Percentiles rank a stretch among this genome's conserved stretches.
Conservation (phyloP, 2,888 invertebrate genomes). For the Latrodectus elegans region DNA sequence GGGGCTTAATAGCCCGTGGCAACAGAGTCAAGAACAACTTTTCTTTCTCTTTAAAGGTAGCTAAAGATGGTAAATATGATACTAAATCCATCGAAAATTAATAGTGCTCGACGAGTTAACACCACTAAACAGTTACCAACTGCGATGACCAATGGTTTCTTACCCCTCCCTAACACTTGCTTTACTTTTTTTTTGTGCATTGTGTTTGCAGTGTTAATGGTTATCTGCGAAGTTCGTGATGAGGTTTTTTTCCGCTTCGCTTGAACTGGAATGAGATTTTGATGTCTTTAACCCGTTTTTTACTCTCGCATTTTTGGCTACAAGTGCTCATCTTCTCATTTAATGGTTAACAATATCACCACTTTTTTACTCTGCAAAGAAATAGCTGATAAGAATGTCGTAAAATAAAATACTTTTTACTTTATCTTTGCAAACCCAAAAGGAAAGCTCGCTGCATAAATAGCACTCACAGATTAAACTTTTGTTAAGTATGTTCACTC, state of each 20-base stretch:
- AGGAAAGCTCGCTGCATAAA: too few relatives aligned
- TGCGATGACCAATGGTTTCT: constrained; percentile 34
- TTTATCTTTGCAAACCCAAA: too few relatives aligned
- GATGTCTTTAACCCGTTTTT: not conserved
- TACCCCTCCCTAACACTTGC: not conserved
- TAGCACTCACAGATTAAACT: too few relatives aligned
- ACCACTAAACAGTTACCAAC: constrained; percentile 13
- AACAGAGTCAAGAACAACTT: constrained; percentile 12
- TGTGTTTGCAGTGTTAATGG: constrained; percentile 29
- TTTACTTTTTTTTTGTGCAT: constrained; percentile 14
- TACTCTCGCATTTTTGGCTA: not conserved
- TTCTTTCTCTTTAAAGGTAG: not conserved
- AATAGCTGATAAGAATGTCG: too few relatives aligned
- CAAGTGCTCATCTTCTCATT: too few relatives aligned
- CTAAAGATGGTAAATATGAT: constrained; percentile 1
- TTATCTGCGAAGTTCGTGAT: constrained; percentile 11
- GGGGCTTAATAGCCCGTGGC: constrained; percentile 33
- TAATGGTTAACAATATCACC: too few relatives aligned
- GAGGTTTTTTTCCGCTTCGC: not conserved
- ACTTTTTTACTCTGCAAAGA: too few relatives aligned
- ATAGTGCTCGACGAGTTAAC: constrained; percentile 20
- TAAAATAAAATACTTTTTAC: too few relatives aligned
- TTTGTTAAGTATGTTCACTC: too few relatives aligned
- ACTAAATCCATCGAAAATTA: constrained; percentile 25
- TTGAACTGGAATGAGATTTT: constrained; percentile 15